Evolutionary conservation across 2,888 invertebrate species (phyloP).

Genomic region (Schizaphis graminum): DNA sequence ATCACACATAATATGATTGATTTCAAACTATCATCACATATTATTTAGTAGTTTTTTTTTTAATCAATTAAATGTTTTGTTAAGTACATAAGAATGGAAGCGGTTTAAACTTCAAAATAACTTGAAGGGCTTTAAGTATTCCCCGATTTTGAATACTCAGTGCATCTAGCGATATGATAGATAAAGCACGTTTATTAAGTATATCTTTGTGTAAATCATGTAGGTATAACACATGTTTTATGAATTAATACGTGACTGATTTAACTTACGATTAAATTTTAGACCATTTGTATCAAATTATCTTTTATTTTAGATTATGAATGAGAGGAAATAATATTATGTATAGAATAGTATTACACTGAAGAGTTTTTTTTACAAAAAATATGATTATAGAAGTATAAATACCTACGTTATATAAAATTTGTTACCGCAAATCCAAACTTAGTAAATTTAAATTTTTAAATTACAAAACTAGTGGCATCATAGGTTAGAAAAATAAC

Average conservation of each 20-base stretch:
- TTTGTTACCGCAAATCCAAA: background rate
- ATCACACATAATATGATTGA: background rate
- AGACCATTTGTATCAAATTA: constrained; percentile 2
- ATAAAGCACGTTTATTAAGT: constrained; percentile 44
- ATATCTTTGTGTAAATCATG: constrained; percentile 22
- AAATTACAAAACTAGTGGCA: background rate
- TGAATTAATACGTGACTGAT: constrained; percentile 44
- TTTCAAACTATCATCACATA: background rate
- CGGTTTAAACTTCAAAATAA: background rate
- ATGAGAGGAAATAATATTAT: background rate
- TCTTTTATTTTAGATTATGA: background rate
- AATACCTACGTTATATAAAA: background rate
- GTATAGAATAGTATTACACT: background rate
- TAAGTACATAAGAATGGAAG: background rate
- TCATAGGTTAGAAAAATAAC: background rate
- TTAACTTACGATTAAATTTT: background rate
- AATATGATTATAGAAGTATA: background rate
- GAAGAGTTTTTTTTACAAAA: background rate
- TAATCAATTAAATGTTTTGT: background rate
- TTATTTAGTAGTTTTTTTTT: background rate
- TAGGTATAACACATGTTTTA: background rate
- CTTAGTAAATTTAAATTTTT: background rate
- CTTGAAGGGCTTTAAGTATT: constrained; percentile 16
- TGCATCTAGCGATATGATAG: constrained; percentile 21
- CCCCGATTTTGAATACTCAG: background rate